Conservation (phyloP, 2,797 vertebrate species). For the Emys orbicularis region DNA sequence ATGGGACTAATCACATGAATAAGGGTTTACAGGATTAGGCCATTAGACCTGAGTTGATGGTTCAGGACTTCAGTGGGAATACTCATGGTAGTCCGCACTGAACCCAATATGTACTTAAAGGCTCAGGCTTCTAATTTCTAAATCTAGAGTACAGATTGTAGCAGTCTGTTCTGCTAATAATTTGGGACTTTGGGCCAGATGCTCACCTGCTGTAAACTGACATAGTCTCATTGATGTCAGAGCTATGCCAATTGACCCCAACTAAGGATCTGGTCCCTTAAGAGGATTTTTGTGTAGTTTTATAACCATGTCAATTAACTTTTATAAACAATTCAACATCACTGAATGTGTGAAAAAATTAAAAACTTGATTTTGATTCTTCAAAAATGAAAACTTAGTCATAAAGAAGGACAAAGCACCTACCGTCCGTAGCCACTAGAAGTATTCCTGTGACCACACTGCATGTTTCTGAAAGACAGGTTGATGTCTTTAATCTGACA, state of each 20-base stretch:
- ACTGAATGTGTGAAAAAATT: neutral
- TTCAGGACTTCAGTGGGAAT: neutral
- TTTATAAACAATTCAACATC: neutral
- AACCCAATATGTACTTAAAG: neutral
- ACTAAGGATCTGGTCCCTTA: neutral
- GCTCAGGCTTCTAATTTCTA: neutral
- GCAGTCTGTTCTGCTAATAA: neutral
- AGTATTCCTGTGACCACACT: rapidly evolving
- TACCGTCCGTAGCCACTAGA: neutral
- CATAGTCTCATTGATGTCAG: neutral
- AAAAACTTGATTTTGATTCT: neutral
- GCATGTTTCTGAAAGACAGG: rapidly evolving
- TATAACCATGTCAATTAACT: neutral
- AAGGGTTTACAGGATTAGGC: neutral
- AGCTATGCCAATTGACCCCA: rapidly evolving
- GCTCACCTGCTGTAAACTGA: neutral
- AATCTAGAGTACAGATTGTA: neutral
- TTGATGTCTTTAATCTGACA: neutral
- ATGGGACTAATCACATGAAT: neutral
- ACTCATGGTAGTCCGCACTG: neutral
- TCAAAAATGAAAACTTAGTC: neutral
- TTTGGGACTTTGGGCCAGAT: neutral
- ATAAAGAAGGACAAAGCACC: neutral
- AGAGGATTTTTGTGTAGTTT: neutral
- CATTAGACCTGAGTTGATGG: neutral